phyloP scores from a whole-genome alignment of 2,113 vertebrate genomes.

The Passer montanus region DNA sequence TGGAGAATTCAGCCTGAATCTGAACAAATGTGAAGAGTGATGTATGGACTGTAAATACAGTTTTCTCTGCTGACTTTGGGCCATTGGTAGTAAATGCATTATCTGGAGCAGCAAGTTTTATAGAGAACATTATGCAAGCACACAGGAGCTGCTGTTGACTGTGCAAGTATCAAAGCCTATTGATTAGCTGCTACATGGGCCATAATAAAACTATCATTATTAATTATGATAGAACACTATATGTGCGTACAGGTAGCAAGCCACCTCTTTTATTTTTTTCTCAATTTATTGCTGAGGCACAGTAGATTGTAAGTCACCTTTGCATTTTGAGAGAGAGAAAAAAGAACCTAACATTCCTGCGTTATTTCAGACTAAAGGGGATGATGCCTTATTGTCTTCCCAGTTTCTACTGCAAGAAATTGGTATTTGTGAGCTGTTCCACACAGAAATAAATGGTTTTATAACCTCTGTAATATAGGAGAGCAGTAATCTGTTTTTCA shows the following conservation, averaged over 20 bases:
- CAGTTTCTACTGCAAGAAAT: conserved; percentile 9
- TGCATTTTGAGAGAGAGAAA: neutral
- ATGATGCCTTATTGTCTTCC: conserved; percentile 13
- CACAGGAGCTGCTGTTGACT: conserved; percentile 49
- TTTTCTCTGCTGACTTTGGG: conserved; percentile 55
- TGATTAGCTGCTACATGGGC: conserved; percentile 68
- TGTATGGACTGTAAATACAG: conserved; percentile 58
- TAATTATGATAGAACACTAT: conserved; percentile 59
- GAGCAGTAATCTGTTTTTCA: conserved; percentile 54
- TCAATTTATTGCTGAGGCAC: conserved; percentile 39
- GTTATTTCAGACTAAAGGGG: neutral
- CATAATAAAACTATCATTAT: conserved; percentile 68
- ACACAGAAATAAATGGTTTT: conserved; percentile 33
- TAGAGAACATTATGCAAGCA: conserved; percentile 39
- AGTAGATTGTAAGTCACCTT: conserved; percentile 32
- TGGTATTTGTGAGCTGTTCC: conserved; percentile 24
- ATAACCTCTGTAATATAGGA: conserved; percentile 14
- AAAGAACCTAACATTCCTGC: neutral
- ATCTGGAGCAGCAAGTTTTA: conserved; percentile 51
- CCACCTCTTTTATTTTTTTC: neutral
- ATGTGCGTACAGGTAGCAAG: conserved; percentile 6
- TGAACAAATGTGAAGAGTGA: conserved; percentile 65
- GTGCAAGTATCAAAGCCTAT: conserved; percentile 64
- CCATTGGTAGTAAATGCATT: conserved; percentile 55
- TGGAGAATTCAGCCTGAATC: conserved; percentile 26